A percentile compares a stretch with the other conserved stretches of the same genome.
Evolutionary conservation across 2,888 invertebrate genomes (phyloP).

Genomic region (Epirrhoe tristata): DNA sequence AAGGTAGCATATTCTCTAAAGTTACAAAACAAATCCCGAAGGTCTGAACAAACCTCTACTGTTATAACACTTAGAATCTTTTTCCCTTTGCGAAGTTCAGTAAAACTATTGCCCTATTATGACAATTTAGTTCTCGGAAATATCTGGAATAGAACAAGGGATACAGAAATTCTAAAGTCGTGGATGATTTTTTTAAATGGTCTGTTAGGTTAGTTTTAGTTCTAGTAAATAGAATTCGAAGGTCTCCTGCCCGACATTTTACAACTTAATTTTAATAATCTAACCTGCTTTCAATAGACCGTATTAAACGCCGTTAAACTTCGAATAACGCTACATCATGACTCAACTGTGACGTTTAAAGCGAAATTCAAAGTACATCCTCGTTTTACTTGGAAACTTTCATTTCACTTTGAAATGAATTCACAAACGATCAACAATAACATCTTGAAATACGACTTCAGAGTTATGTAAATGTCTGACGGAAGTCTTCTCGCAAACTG

Average conservation of each 20-base stretch:
- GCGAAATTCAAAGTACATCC: slow-evolving; percentile 2
- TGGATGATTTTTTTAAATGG: too few relatives aligned
- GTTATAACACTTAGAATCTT: too few relatives aligned
- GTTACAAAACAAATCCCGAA: too few relatives aligned
- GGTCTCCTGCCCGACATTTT: too few relatives aligned
- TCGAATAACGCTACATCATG: background rate
- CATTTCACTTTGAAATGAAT: slow-evolving; percentile 18
- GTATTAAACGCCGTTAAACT: too few relatives aligned
- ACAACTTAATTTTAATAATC: too few relatives aligned
- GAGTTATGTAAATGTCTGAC: slow-evolving; percentile 29
- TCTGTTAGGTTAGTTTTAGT: too few relatives aligned
- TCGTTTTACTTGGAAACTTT: slow-evolving; percentile 14
- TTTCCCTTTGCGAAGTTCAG: slow-evolving; percentile 2
- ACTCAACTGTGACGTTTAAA: slow-evolving; percentile 1
- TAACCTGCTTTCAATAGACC: too few relatives aligned
- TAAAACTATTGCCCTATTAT: slow-evolving; percentile 10
- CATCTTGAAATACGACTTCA: slow-evolving; percentile 31
- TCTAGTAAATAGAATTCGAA: too few relatives aligned
- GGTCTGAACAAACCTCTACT: too few relatives aligned
- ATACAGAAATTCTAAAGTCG: background rate
- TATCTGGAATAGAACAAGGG: slow-evolving; percentile 4
- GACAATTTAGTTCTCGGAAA: slow-evolving; percentile 16
- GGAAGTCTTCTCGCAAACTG: slow-evolving; percentile 9
- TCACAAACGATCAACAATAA: slow-evolving; percentile 28
- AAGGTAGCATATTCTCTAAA: too few relatives aligned